Base-by-base conservation (phyloP, 2,797 vertebrate genomes). In the Mergus octosetaceus region DNA sequence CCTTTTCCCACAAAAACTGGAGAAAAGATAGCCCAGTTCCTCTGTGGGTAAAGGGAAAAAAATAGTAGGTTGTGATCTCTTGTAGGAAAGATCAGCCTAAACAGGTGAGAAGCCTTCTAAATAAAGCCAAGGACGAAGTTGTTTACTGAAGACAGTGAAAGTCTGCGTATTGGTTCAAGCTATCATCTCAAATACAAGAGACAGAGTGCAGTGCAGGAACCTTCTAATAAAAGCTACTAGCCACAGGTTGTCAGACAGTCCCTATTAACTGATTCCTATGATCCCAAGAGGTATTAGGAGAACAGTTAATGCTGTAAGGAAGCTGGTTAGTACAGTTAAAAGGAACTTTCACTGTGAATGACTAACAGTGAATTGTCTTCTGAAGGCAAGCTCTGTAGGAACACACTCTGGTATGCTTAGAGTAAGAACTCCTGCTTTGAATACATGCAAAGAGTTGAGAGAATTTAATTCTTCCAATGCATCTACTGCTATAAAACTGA, bases 241-340 rank as follows among this genome's bases (percentile, higher is more conserved):
- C 28, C 68, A 73, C 1, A 60, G 41, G 13, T 10, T 64, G 54
- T 56, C 78, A 85, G 66, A 57, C 0, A 0, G 25, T 19, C 27
- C 38, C 73, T 72, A 25, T 13, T 51, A 62, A 77, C 3, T 36
- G 27, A 80, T 61, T 34, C 38, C 51, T 49, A 70, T 13, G 19
- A 60, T 45, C n/a, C 20, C 60, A 85, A 76, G 36, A n/a, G 11
- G 18, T 27, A 78, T 14, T 71, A 71, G 68, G 57, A 82, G 49
- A 92, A 85, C 3, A 69, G 39, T 22, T 89, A 91, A 71, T n/a
- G 51, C 17, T 57, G 27, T 11, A 83, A 83, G 32, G 69, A 95
- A 47, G 57, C 38, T 72, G 34, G 72, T 95, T 92, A 96, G 76
- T 87, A 39, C 10, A 24, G 53, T 90, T 93, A 95, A 65, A 91